Evolutionary conservation across 2,113 vertebrate genomes (phyloP).

Genomic region (Notiomystis cincta): DNA sequence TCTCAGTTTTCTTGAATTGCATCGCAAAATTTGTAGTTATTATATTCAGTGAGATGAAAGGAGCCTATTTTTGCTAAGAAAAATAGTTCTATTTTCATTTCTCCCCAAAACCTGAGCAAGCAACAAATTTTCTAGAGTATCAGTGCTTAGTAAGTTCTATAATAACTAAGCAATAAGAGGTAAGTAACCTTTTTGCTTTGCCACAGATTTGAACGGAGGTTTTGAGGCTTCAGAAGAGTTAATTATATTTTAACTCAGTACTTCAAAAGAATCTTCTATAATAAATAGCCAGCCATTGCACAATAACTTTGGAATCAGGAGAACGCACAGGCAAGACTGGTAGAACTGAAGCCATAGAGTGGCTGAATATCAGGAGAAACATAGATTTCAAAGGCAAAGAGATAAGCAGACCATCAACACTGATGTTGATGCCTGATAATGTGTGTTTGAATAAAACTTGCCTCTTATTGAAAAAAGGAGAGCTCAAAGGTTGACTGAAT

Average conservation of each 20-base stretch:
- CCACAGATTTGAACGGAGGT: rapidly evolving
- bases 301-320: not conserved
- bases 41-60: not conserved
- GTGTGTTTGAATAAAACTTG: not conserved
- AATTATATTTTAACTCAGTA: not conserved
- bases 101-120: not conserved
- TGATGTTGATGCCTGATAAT: not conserved
- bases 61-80: not conserved
- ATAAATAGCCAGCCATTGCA: not conserved
- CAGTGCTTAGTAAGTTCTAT: not conserved
- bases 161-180: not conserved
- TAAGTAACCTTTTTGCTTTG: not conserved
- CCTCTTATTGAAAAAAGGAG: not conserved
- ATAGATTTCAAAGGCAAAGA: not conserved
- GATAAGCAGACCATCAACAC: not conserved
- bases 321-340: not conserved
- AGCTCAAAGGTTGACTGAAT: not conserved
- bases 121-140: not conserved
- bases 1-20: not conserved
- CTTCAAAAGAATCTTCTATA: not conserved
- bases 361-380: not conserved
- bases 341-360: not conserved
- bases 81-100: too few species aligned
- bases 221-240: not conserved
- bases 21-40: not conserved